Evolutionary conservation across 2,888 invertebrate genomes (phyloP), one percentile per base, ranked within the genome.

Genomic region (Eupeodes luniger): DNA sequence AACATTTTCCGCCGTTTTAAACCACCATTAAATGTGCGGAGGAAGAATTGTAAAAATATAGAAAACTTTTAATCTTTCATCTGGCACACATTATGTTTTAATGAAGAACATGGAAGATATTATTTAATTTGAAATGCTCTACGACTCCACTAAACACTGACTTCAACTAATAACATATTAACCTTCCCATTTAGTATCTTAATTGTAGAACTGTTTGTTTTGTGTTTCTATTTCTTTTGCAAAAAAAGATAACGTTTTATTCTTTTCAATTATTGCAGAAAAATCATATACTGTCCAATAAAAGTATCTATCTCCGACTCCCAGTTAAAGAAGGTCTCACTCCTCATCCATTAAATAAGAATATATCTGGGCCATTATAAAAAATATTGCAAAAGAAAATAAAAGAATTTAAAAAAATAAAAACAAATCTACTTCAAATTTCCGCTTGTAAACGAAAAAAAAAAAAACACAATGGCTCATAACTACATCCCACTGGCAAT

Each of bases 401-500:
- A 70, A 12, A 34, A 40, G 40, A 40, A 27, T 27, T 40, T 7
- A 5, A 55, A 70, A 40, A 40, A 14, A 12, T 5, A 16, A 6
- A 59, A 16, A 16, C 2, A n/a, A 16, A 57, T 1, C 0, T 19
- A 44, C 70, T 57, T 44, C 44, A 40, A 72, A 72, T 19, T 59
- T 72, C 72, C 27, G 72, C 59, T 67, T 34, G 49, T 34, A 34
- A n/a, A 12, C 19, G 44, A 19, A 16, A 27, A 14, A 27, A 2
- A 27, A 27, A 27, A 27, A 27, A 27, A 27, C 27, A 66, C 49
- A 66, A 66, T 66, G 7, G 27, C 19, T 19, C 11, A 51, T 14
- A 36, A 12, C 19, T 14, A 40, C 81, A 82, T 83, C 83, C 75
- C 79, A 70, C 82, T 75, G 44, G 34, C 82, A 83, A 82, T 86